phyloP scores from a whole-genome alignment of 2,888 invertebrate genomes.

The Aporophyla lueneburgensis region DNA sequence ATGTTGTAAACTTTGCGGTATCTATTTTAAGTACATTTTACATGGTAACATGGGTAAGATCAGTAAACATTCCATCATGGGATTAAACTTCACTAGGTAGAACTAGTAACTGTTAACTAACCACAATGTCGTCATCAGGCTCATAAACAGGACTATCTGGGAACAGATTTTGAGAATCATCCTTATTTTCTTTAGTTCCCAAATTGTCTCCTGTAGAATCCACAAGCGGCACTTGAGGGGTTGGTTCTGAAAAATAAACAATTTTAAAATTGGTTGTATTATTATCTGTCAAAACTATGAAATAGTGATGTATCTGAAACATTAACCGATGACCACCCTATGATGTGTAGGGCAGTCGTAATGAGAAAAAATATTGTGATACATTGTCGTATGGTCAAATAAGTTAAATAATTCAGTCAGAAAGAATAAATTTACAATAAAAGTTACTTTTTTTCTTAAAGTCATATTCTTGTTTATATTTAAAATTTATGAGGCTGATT shows the following conservation, averaged over 20 bases:
- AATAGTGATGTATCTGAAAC: neutral
- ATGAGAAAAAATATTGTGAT: neutral
- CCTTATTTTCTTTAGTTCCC: constrained; percentile 57
- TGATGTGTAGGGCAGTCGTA: no score
- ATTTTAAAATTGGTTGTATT: neutral
- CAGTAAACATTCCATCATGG: no score
- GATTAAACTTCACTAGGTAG: no score
- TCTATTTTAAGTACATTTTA: neutral
- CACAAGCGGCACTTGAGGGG: constrained; percentile 13
- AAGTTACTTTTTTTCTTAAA: neutral
- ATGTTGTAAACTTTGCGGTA: neutral
- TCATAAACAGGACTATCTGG: constrained; percentile 88
- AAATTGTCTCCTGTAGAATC: constrained; percentile 41
- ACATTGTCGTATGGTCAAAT: no score
- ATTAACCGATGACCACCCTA: neutral
- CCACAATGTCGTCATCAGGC: constrained; percentile 81
- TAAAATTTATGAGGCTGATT: neutral
- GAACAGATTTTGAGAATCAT: constrained; percentile 81
- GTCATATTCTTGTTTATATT: neutral
- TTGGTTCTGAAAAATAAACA: constrained; percentile 26
- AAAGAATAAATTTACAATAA: neutral
- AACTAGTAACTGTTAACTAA: constrained; percentile 19
- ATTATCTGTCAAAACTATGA: neutral
- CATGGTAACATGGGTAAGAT: neutral
- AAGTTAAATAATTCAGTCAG: neutral